phyloP scores from a whole-genome alignment of 2,113 vertebrate species.

The Pogonocichla stellata region DNA sequence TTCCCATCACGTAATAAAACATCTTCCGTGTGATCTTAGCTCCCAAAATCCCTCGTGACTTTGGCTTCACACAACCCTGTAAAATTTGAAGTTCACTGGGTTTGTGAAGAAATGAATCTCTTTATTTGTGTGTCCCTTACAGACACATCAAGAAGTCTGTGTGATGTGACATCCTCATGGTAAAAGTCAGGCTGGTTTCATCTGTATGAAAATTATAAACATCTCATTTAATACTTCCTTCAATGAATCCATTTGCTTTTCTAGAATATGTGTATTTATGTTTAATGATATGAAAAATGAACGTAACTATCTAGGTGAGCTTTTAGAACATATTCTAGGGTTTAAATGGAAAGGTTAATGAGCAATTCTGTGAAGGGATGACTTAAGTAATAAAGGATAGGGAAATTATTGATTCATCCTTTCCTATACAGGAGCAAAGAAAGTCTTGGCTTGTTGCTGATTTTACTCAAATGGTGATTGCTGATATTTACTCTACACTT shows the following conservation, averaged over 20 bases:
- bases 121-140: not conserved
- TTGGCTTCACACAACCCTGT: slow-evolving; percentile 3
- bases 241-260: slow-evolving; percentile 6
- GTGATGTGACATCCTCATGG: not conserved
- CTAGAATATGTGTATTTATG: not conserved
- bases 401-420: not conserved
- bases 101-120: not conserved
- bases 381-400: not conserved
- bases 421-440: not conserved
- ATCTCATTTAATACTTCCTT: slow-evolving; percentile 2
- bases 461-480: not conserved
- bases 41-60: not conserved
- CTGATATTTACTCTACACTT: not conserved
- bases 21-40: slow-evolving; percentile 10
- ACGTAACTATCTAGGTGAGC: not conserved
- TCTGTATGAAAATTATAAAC: not conserved
- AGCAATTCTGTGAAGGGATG: not conserved
- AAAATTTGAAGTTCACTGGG: slow-evolving; percentile 20
- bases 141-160: not conserved
- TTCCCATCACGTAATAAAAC: slow-evolving; percentile 42
- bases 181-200: not conserved
- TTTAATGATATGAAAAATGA: not conserved
- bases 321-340: not conserved
- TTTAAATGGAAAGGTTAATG: not conserved
- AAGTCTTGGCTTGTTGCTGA: not conserved